These are phyloP conservation scores for Cryptoblepharus egeriae DNA, from an alignment of 2,797 vertebrate genomes.

Conservation along the genomic window DNA sequence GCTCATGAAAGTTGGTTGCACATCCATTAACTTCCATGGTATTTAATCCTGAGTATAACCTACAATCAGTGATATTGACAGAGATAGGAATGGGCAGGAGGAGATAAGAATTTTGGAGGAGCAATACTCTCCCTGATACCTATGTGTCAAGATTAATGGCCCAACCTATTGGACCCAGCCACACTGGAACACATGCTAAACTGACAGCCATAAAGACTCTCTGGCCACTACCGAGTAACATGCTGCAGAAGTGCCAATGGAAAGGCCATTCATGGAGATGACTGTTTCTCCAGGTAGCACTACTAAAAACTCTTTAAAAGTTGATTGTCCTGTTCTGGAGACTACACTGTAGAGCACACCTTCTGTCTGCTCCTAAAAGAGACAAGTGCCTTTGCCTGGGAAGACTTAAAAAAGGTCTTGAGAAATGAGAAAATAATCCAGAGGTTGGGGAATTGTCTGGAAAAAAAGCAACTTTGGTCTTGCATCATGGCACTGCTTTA, in stretches of 20 bases:
- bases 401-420: too few species aligned
- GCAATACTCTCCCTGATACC: background rate
- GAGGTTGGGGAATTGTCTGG: background rate
- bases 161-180: too few species aligned
- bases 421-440: background rate
- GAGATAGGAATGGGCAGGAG: too few species aligned
- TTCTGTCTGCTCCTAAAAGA: background rate
- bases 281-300: too few species aligned
- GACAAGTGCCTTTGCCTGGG: background rate
- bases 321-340: background rate
- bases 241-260: background rate
- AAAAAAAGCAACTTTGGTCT: background rate
- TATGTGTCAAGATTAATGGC: background rate
- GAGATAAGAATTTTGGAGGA: background rate
- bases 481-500: too few species aligned
- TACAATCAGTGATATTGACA: background rate
- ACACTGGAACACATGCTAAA: too few species aligned
- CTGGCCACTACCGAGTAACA: background rate
- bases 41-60: too few species aligned
- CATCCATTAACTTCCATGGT: background rate
- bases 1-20: conserved; percentile 8
- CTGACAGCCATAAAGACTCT: background rate
- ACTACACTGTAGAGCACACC: background rate
- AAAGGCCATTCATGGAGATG: background rate
- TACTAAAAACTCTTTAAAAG: background rate